A percentile compares a stretch with the other conserved stretches of the same genome.
phyloP scores from a whole-genome alignment of 2,113 vertebrate genomes.

The Plecotus auritus region DNA sequence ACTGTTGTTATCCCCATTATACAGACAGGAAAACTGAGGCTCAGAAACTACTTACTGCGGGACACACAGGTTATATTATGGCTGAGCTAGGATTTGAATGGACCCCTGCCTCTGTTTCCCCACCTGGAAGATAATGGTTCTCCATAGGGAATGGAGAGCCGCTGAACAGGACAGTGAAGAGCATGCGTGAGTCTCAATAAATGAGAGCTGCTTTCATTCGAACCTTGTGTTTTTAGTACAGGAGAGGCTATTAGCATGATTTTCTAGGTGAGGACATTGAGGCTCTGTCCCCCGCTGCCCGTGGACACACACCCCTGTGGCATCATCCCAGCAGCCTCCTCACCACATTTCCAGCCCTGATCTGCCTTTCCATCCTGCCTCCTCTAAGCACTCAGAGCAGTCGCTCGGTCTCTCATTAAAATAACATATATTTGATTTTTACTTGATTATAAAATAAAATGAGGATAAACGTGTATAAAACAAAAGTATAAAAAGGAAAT shows the following conservation, averaged over 20 bases:
- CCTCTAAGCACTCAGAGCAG: background rate
- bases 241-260: too few relatives aligned
- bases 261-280: background rate
- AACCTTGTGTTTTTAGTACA: background rate
- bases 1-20: background rate
- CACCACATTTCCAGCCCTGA: background rate
- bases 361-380: background rate
- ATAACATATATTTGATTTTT: background rate
- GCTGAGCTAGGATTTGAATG: background rate
- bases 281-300: background rate
- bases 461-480: background rate
- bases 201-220: background rate
- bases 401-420: background rate
- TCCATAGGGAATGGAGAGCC: background rate
- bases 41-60: background rate
- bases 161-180: background rate
- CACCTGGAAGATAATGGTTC: background rate
- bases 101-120: background rate
- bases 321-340: background rate
- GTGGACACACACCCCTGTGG: rapidly evolving
- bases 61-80: rapidly evolving
- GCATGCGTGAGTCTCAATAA: background rate
- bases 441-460: background rate
- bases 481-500: background rate
- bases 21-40: background rate